phyloP scores from a whole-genome alignment of 2,888 invertebrate genomes.

The Synergus laeviventris region DNA sequence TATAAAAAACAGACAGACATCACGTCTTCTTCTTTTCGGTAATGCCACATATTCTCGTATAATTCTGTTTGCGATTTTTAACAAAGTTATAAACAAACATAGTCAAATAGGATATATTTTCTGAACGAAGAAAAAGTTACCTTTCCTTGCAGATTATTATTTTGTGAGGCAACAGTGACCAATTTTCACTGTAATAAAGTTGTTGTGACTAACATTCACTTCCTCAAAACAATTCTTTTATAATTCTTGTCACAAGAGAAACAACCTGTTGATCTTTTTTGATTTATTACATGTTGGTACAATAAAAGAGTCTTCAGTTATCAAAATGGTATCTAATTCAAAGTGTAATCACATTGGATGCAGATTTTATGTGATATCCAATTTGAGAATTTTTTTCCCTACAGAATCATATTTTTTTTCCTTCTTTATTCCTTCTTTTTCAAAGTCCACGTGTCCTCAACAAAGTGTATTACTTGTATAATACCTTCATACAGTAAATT shows the following conservation, averaged over 20 bases:
- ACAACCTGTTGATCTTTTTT: not conserved
- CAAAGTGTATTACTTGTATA: not conserved
- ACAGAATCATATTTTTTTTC: not conserved
- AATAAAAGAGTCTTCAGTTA: not conserved
- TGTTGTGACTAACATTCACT: not conserved
- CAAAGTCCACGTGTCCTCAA: not conserved
- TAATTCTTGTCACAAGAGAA: not conserved
- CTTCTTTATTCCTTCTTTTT: no score
- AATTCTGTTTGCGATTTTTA: not conserved
- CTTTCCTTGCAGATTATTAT: not conserved
- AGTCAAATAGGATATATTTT: not conserved
- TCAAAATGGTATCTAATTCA: not conserved
- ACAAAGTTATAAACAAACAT: not conserved
- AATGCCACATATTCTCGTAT: not conserved
- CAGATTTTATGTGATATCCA: not conserved
- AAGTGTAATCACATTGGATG: not conserved
- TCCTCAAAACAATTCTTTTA: not conserved
- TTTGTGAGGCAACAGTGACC: not conserved
- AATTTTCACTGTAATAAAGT: not conserved
- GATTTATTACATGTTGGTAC: not conserved
- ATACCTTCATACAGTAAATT: not conserved
- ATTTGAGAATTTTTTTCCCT: not conserved
- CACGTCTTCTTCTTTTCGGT: constrained; percentile 2
- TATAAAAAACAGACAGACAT: constrained; percentile 26
- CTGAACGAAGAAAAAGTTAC: not conserved